Evolutionary conservation across 2,113 vertebrate genomes (phyloP).

Genomic region (Pitta sordida): DNA sequence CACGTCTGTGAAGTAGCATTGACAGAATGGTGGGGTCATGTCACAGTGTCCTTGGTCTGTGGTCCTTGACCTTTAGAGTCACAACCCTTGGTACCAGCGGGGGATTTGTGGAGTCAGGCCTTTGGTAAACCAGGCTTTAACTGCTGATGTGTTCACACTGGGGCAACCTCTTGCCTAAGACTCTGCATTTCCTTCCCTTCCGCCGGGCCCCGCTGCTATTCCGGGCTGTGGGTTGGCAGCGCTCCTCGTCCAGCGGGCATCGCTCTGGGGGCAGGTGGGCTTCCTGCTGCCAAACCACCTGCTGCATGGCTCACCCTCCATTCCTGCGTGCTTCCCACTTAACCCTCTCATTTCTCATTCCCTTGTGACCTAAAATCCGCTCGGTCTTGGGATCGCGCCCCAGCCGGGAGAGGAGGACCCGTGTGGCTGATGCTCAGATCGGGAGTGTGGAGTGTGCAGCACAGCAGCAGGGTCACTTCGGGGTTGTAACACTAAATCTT

Average conservation of each 20-base stretch:
- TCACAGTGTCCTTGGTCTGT: fast-evolving
- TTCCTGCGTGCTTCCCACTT: neutral
- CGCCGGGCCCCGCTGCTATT: neutral
- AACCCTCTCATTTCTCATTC: neutral
- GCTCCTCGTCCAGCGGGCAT: neutral
- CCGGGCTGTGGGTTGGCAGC: neutral
- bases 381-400: fast-evolving
- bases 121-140: fast-evolving
- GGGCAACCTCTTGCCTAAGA: neutral
- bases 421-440: fast-evolving
- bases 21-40: neutral
- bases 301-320: neutral
- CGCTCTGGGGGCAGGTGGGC: neutral
- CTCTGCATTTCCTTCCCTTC: neutral
- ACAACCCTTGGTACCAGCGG: fast-evolving
- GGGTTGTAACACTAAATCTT: neutral
- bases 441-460: fast-evolving
- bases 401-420: neutral
- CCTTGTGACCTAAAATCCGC: neutral
- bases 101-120: neutral
- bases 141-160: neutral
- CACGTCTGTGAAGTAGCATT: neutral
- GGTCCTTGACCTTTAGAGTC: neutral
- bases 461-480: neutral
- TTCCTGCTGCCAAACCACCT: neutral